These are phyloP conservation scores for Lanistes nyassanus DNA, from an alignment of 1,140 invertebrate species.

Conservation along the genomic window DNA sequence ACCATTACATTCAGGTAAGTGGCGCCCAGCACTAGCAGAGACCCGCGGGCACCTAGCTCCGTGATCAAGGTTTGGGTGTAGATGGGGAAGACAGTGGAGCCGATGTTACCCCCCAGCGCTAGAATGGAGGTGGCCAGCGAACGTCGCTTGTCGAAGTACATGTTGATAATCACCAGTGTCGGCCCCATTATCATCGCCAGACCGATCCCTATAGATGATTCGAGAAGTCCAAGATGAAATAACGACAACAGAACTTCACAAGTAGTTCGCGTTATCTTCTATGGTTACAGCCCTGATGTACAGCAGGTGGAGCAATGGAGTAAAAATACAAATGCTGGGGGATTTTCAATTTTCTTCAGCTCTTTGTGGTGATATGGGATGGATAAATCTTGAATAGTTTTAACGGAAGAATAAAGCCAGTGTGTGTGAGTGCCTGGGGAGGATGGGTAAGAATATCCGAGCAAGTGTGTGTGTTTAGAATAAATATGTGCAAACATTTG, in stretches of 20 bases:
- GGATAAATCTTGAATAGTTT: no score
- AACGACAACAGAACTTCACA: no score
- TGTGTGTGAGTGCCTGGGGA: no score
- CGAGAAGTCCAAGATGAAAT: no score
- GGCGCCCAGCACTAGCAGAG: slow-evolving; percentile 78
- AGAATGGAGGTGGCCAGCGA: slow-evolving; percentile 39
- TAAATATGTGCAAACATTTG: no score
- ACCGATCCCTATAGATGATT: slow-evolving; percentile 34
- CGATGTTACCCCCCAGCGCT: slow-evolving; percentile 33
- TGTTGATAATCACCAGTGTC: slow-evolving; percentile 37
- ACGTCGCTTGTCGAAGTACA: slow-evolving; percentile 43
- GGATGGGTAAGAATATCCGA: background rate
- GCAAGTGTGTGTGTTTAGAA: background rate
- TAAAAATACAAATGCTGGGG: no score
- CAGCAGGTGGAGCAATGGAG: no score
- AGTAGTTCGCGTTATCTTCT: no score
- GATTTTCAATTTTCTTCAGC: no score
- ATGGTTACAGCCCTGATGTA: no score
- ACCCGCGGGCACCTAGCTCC: slow-evolving; percentile 41
- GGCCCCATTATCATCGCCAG: slow-evolving; percentile 31
- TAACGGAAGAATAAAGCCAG: no score
- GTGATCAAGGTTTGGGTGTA: slow-evolving; percentile 35
- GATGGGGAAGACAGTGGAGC: slow-evolving; percentile 31
- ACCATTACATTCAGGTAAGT: slow-evolving; percentile 30
- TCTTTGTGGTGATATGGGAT: no score